These are phyloP conservation scores for Micropterix aruncella DNA, from an alignment of 2,888 invertebrate genomes.

Conservation along the genomic window DNA sequence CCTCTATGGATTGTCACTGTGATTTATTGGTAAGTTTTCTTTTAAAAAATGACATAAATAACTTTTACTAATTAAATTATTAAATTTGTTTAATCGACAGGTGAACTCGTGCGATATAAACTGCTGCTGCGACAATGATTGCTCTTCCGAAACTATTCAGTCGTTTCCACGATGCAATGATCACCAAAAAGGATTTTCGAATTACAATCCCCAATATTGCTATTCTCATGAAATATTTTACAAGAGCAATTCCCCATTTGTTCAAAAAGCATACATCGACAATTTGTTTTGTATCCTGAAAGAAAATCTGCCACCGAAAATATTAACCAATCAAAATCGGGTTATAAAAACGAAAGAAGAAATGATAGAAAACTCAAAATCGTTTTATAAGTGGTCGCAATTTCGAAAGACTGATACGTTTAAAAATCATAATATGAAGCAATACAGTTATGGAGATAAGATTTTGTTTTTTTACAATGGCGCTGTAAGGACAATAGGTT, in stretches of 20 bases:
- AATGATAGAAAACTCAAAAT: no score
- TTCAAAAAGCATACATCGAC: slow-evolving; percentile 22
- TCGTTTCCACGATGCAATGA: slow-evolving; percentile 46
- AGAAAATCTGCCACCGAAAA: slow-evolving; percentile 36
- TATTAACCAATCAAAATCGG: no score
- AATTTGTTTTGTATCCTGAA: slow-evolving; percentile 44
- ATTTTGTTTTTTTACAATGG: neutral
- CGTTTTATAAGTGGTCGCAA: no score
- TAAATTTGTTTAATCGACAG: no score
- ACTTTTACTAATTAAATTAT: slow-evolving; percentile 6
- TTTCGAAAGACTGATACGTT: no score
- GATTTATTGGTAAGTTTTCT: slow-evolving; percentile 36
- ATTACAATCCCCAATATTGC: slow-evolving; percentile 5
- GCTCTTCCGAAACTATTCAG: slow-evolving; percentile 40
- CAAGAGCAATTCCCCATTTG: slow-evolving; percentile 33
- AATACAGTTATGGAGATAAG: neutral
- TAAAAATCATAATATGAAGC: no score
- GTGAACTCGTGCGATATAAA: slow-evolving; percentile 59
- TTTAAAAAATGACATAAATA: slow-evolving; percentile 4
- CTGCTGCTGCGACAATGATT: slow-evolving; percentile 75
- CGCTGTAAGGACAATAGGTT: neutral
- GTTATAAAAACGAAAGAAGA: no score
- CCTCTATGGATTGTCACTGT: slow-evolving; percentile 27
- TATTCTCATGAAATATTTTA: slow-evolving; percentile 14
- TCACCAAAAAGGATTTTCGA: slow-evolving; percentile 15